Base-by-base conservation (phyloP, 37 sponge, comb jelly and placozoan genomes). In the Mnemiopsis leidyi region DNA sequence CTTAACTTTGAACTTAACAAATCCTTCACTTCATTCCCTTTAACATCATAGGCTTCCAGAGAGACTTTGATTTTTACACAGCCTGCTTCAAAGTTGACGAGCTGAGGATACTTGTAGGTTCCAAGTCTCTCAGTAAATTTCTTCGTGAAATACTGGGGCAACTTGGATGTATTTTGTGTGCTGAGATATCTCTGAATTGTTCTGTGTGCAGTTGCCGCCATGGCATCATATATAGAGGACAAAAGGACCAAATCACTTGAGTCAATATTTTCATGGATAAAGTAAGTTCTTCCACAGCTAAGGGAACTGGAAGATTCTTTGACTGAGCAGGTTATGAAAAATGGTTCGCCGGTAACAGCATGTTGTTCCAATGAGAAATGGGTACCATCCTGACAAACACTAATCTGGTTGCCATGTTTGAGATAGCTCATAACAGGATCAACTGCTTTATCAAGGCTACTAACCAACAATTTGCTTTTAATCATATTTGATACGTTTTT, bases 381-480 rank as follows among this genome's bases (percentile, higher is more conserved):
- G 5, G 61, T 48, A 13, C 9, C 61, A 48, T 13, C 61, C 3
- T 71, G 75, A 28, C 25, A 7, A 71, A 7, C 30, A 23, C 36
- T 37, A 39, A 25, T 40, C 48, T 40, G 61, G 90, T 23, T 85
- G 36, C 35, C 35, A 40, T 85, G 90, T 25, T 38, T 3, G 2
- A 85, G 30, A 40, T 85, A 85, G 29, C 90, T 85, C 35, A 23
- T 39, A 37, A 85, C 36, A 25, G 90, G 90, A 85, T 85, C 90
- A 28, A 85, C 21, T 28, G 61, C 40, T 5, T 38, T 23, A 39
- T 18, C 5, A 0, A 85, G 25, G 25, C 36, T 40, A 25, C 3
- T 71, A 37, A 39, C 35, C 1, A 16, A 3, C 0, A 0, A 21
- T 23, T 40, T 25, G 29, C 36, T 85, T 21, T 38, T 85, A 7